phyloP scores from a whole-genome alignment of 2,888 invertebrate species.

The Nebria brevicollis region DNA sequence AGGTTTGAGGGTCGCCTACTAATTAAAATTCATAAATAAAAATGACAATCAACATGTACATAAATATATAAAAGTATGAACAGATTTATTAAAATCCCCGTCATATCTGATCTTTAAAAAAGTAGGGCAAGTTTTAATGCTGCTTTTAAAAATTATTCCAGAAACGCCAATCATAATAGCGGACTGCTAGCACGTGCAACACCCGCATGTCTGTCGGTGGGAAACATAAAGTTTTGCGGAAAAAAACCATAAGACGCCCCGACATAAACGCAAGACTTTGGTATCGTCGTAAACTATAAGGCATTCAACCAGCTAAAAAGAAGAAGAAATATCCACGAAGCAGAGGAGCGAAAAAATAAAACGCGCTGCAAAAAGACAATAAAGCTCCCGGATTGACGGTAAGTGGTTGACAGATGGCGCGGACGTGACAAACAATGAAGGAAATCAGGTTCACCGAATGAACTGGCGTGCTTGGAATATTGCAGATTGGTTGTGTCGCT shows the following conservation, averaged over 20 bases:
- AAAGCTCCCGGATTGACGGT: constrained; percentile 46
- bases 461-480: constrained; percentile 44
- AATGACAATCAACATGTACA: no score
- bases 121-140: no score
- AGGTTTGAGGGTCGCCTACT: no score
- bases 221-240: constrained; percentile 37
- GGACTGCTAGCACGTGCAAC: background rate
- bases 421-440: constrained; percentile 47
- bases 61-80: no score
- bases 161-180: background rate
- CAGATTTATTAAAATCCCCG: no score
- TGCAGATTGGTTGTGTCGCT: constrained; percentile 17
- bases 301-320: constrained; percentile 28
- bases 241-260: constrained; percentile 9
- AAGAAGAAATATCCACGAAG: background rate
- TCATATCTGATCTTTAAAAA: no score
- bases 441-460: constrained; percentile 45
- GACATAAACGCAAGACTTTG: constrained; percentile 42
- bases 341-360: constrained; percentile 40
- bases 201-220: background rate
- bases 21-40: no score
- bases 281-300: constrained; percentile 43
- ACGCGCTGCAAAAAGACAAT: constrained; percentile 46
- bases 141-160: background rate
- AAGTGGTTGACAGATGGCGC: constrained; percentile 47